Conservation (phyloP, 2,113 vertebrate genomes). For the Acanthochromis polyacanthus region DNA sequence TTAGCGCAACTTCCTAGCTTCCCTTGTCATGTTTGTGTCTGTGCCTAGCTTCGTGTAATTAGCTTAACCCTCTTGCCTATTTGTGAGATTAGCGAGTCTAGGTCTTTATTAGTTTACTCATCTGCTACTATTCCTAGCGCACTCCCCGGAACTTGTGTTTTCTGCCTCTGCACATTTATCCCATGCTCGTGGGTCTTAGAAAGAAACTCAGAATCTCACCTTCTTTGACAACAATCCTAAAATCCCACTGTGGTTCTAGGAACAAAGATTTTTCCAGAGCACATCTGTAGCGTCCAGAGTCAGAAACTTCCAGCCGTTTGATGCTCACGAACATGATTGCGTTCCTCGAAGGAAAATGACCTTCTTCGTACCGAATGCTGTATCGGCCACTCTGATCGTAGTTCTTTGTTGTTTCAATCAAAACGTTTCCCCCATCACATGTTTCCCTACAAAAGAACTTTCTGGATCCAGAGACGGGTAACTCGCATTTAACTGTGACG, state of each 20-base stretch:
- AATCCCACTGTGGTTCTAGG: too few species aligned
- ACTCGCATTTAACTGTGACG: rapidly evolving
- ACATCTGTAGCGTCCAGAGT: constrained; percentile 10
- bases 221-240: constrained; percentile 5
- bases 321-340: background rate
- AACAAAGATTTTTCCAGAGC: background rate
- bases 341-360: too few species aligned
- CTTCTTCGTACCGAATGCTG: background rate
- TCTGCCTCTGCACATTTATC: too few species aligned
- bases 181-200: too few species aligned
- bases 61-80: too few species aligned
- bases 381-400: background rate
- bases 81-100: too few species aligned
- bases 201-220: constrained; percentile 31
- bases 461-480: rapidly evolving
- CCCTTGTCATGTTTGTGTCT: too few species aligned
- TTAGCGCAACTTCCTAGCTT: too few species aligned
- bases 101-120: too few species aligned
- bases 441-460: constrained; percentile 11
- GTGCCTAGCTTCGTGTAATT: too few species aligned
- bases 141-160: too few species aligned
- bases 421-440: background rate
- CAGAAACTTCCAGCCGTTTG: background rate
- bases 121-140: too few species aligned
- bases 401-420: background rate